Evolutionary conservation across 2,888 invertebrate genomes (phyloP).

Genomic region (Pandemis corylana): DNA sequence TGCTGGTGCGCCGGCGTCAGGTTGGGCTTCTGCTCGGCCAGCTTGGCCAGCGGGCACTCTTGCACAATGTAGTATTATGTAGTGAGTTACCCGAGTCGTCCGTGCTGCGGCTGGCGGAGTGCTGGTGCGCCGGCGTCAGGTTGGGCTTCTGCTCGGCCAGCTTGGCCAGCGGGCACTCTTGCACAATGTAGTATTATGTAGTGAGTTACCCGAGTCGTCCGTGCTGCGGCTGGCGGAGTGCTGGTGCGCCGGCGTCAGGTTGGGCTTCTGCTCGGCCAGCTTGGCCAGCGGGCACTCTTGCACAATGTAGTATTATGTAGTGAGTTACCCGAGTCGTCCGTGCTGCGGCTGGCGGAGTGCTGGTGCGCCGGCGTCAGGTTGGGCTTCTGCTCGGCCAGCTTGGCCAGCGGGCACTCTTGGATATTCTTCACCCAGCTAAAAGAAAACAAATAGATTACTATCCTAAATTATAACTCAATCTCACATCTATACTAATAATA

Average conservation of each 20-base stretch:
- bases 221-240: constrained; percentile 56
- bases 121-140: constrained; percentile 63
- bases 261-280: constrained; percentile 67
- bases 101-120: constrained; percentile 55
- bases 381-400: constrained; percentile 68
- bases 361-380: constrained; percentile 63
- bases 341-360: constrained; percentile 55
- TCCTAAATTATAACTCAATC: too few relatives aligned
- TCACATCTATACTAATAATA: too few relatives aligned
- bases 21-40: constrained; percentile 66
- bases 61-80: too few relatives aligned
- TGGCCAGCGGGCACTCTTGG: constrained; percentile 73
- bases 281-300: constrained; percentile 72
- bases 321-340: constrained; percentile 68
- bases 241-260: constrained; percentile 63
- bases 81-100: constrained; percentile 71
- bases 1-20: constrained; percentile 63
- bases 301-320: not conserved
- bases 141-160: constrained; percentile 67
- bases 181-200: constrained; percentile 41
- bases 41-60: constrained; percentile 71
- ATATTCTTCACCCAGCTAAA: constrained; percentile 78
- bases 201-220: constrained; percentile 68
- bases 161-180: constrained; percentile 73
- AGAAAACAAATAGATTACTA: not conserved